A percentile compares a stretch with the other conserved stretches of the same genome.
These are phyloP conservation scores for Parthenolecanium corni DNA, from an alignment of 2,888 invertebrate species.

Conservation along the genomic window DNA sequence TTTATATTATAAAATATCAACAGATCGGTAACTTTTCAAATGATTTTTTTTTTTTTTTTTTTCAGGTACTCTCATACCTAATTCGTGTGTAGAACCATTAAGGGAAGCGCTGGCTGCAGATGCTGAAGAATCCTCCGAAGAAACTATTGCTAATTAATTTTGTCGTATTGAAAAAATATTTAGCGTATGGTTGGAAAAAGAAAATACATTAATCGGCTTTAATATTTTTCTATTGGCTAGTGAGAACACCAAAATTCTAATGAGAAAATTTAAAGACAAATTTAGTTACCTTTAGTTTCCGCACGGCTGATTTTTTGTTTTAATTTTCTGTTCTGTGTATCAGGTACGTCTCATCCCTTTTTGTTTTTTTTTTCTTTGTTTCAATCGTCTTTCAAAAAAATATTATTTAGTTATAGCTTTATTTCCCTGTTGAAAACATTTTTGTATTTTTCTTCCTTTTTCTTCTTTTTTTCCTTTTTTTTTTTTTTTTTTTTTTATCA, in stretches of 20 bases:
- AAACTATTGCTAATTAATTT: constrained; percentile 12
- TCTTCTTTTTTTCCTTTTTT: background rate
- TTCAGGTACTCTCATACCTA: constrained; percentile 74
- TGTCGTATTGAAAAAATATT: too few species aligned
- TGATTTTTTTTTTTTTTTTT: constrained; percentile 31
- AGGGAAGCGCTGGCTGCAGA: constrained; percentile 67
- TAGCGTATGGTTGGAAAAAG: background rate
- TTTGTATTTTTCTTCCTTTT: constrained; percentile 4
- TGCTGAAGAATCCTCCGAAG: constrained; percentile 46
- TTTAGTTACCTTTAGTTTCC: constrained; percentile 27
- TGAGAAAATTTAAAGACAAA: background rate
- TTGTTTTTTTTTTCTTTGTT: constrained; percentile 7
- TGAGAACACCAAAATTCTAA: background rate
- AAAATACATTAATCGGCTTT: background rate
- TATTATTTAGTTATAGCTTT: constrained; percentile 14
- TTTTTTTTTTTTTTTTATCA: constrained; percentile 1
- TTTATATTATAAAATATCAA: background rate
- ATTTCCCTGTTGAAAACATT: background rate
- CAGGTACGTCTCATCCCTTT: background rate
- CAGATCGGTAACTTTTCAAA: too few species aligned
- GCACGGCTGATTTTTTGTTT: constrained; percentile 9
- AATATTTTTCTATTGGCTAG: background rate
- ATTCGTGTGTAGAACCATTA: constrained; percentile 69
- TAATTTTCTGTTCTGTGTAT: background rate
- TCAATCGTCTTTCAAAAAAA: constrained; percentile 5